These are phyloP conservation scores for Phoebastria nigripes DNA, from an alignment of 2,797 vertebrate species.

Conservation along the genomic window DNA sequence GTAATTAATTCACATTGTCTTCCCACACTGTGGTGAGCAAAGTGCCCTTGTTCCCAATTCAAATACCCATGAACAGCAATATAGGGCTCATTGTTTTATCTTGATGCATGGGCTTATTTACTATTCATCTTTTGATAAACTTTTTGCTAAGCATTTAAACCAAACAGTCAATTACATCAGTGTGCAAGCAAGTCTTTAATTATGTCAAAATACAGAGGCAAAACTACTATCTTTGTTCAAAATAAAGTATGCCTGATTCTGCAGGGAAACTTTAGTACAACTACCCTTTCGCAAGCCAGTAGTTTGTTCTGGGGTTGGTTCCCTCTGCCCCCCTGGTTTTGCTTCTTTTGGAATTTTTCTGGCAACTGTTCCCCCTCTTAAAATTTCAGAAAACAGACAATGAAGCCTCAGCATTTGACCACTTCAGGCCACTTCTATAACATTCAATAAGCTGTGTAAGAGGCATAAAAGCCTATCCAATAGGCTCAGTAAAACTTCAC, in stretches of 20 bases:
- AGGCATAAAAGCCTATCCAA: not conserved
- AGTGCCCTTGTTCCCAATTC: not conserved
- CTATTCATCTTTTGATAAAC: not conserved
- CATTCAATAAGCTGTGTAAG: not conserved
- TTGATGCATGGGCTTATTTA: not conserved
- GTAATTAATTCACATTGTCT: conserved; percentile 4
- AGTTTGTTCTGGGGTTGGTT: not conserved
- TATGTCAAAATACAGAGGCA: not conserved
- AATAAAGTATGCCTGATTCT: not conserved
- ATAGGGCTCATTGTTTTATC: not conserved
- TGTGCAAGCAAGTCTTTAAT: not conserved
- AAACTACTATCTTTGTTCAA: not conserved
- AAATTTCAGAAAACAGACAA: not conserved
- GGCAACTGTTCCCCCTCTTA: not conserved
- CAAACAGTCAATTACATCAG: not conserved
- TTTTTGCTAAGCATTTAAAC: conserved; percentile 9
- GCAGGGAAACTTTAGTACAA: not conserved
- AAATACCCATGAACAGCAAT: not conserved
- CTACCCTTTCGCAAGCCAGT: not conserved
- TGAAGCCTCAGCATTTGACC: not conserved
- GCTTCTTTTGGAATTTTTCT: not conserved
- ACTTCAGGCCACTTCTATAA: not conserved
- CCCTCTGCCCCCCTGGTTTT: not conserved
- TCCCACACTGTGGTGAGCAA: not conserved
- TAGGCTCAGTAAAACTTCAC: not conserved